Base-by-base conservation (phyloP, 2,888 invertebrate genomes). In the Drosophila antonietae region DNA sequence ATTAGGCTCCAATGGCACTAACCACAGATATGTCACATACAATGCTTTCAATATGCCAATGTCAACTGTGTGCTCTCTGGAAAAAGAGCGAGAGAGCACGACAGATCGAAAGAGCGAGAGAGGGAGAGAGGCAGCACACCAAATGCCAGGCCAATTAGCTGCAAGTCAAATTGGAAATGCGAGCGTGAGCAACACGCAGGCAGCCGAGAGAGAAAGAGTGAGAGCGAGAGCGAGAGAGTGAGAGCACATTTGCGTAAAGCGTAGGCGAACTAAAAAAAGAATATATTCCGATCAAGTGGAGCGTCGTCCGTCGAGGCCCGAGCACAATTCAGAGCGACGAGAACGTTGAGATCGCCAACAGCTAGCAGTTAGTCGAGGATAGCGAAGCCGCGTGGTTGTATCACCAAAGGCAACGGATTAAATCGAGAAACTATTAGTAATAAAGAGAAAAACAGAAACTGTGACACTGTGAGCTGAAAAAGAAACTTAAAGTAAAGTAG, bases 181-280 rank as follows among this genome's bases (percentile, higher is more conserved):
- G 61, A 71, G 68, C 37, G 44, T n/a, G 43, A 58, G 62, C 64
- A 56, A 23, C 20, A 12, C 14, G 35, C 31, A 44, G 3, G 39
- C 43, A n/a, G 23, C 9, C 52, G 18, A 51, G n/a, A 37, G 53
- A 23, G 53, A n/a, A 8, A 12, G 39, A 12, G n/a, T 1, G 33
- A 44, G 55, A 66, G 51, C 46, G 75, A 67, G 75, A 59, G 43
- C 31, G 60, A 28, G 68, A 64, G 75, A 71, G 20, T 9, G 57
- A 46, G 64, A 57, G 20, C 55, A 37, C 66, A 74, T 81, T 78
- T 74, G 79, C 79, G 84, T 80, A 82, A 90, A 81, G 68, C 84
- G 88, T 83, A 81, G 89, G 83, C 84, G 78, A 73, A 70, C 74
- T 88, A 79, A 81, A 88, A 81, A 79, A 73, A 88, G 83, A 78